phyloP scores from a whole-genome alignment of 53 echinoderm and acorn worm genomes.

The Mesocentrotus franciscanus region DNA sequence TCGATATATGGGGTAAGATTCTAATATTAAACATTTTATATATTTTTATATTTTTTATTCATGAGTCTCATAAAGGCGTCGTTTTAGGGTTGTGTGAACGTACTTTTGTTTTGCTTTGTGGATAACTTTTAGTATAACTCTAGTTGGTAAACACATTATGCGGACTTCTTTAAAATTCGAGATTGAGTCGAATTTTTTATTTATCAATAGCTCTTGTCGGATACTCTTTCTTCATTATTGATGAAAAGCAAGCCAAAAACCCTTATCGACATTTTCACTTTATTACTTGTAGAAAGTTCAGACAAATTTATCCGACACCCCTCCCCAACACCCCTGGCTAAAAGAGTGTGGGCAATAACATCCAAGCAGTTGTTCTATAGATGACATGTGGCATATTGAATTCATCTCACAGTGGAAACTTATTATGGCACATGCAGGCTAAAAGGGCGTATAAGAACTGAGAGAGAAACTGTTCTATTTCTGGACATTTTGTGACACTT shows the following conservation, averaged over 20 bases:
- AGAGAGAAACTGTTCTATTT: not conserved
- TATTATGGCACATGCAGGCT: not conserved
- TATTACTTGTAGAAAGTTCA: too few species aligned
- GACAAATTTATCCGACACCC: too few species aligned
- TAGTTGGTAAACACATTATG: too few species aligned
- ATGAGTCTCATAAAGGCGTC: not conserved
- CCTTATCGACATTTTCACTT: too few species aligned
- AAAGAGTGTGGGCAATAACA: not conserved
- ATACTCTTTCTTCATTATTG: too few species aligned
- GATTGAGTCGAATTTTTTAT: too few species aligned
- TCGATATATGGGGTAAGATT: slow-evolving; percentile 90
- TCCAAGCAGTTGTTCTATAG: not conserved
- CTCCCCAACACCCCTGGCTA: not conserved
- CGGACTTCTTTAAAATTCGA: too few species aligned
- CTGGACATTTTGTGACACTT: not conserved
- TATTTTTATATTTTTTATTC: too few species aligned
- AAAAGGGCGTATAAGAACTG: not conserved
- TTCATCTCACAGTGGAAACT: not conserved
- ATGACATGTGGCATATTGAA: not conserved
- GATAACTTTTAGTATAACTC: too few species aligned
- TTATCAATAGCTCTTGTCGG: too few species aligned
- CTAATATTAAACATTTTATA: not conserved
- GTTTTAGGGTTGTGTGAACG: not conserved
- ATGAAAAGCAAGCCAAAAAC: too few species aligned
- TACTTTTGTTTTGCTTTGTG: too few species aligned